These are phyloP conservation scores for Drosophila leonis DNA, from an alignment of 2,888 invertebrate genomes.

Conservation along the genomic window DNA sequence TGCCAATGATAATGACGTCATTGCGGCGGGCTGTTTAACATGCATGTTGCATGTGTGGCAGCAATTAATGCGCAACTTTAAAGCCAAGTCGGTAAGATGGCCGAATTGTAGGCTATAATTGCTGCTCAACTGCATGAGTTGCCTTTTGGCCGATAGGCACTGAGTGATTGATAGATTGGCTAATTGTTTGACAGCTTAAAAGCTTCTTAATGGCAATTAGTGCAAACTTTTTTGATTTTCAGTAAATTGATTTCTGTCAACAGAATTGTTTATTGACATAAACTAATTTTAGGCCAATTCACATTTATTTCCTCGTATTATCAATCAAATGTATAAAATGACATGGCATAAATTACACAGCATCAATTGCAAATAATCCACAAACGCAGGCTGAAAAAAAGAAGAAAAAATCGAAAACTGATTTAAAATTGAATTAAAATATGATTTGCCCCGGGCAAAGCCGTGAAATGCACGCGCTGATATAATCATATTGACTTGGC, in stretches of 20 bases:
- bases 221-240: background rate
- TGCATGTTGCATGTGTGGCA: conserved; percentile 46
- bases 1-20: conserved; percentile 73
- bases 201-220: background rate
- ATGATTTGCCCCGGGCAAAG: background rate
- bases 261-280: background rate
- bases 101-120: conserved; percentile 8
- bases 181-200: background rate
- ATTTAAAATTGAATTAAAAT: conserved; percentile 5
- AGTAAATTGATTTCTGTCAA: background rate
- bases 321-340: background rate
- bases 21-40: conserved; percentile 49
- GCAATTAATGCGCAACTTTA: conserved; percentile 37
- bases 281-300: background rate
- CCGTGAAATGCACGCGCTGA: conserved; percentile 3
- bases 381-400: background rate
- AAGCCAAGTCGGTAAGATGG: conserved; percentile 7
- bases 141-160: background rate
- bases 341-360: background rate
- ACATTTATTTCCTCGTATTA: background rate
- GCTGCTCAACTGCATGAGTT: background rate
- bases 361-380: background rate
- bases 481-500: conserved; percentile 13
- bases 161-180: background rate
- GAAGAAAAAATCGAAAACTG: background rate